phyloP scores from a whole-genome alignment of 2,888 invertebrate species.

The Cheilosia pagana region DNA sequence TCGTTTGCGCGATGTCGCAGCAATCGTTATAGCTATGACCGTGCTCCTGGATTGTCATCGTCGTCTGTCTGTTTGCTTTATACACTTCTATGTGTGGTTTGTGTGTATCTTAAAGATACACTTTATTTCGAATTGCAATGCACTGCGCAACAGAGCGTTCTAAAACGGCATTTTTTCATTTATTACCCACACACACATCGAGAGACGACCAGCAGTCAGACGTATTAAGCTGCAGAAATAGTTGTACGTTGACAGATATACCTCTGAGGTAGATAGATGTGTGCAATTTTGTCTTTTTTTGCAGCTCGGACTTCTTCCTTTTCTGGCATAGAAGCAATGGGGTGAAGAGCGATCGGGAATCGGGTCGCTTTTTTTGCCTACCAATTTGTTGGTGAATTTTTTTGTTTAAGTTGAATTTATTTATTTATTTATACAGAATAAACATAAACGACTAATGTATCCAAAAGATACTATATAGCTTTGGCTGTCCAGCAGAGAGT shows the following conservation, averaged over 20 bases:
- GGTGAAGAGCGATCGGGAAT: not conserved
- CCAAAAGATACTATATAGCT: slow-evolving; percentile 60
- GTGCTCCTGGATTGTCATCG: slow-evolving; percentile 44
- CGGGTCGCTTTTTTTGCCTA: slow-evolving; percentile 1
- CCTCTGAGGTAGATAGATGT: slow-evolving; percentile 76
- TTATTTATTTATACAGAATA: slow-evolving; percentile 40
- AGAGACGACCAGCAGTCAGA: slow-evolving; percentile 9
- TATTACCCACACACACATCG: slow-evolving; percentile 6
- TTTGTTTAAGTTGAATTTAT: slow-evolving; percentile 52
- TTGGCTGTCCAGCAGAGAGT: slow-evolving; percentile 77
- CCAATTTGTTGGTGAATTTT: slow-evolving; percentile 34
- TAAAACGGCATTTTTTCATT: slow-evolving; percentile 79
- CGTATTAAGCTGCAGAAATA: slow-evolving; percentile 34
- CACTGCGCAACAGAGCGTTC: slow-evolving; percentile 76
- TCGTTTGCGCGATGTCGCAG: slow-evolving; percentile 62
- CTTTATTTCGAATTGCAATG: slow-evolving; percentile 56
- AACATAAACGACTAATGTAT: slow-evolving; percentile 38
- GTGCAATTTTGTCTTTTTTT: slow-evolving; percentile 37
- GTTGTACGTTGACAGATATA: slow-evolving; percentile 74
- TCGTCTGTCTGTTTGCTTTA: slow-evolving; percentile 43
- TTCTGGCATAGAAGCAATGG: slow-evolving; percentile 3
- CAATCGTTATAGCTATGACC: slow-evolving; percentile 45
- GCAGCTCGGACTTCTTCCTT: slow-evolving; percentile 12
- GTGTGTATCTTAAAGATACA: slow-evolving; percentile 56
- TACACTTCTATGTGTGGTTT: slow-evolving; percentile 37